Base-by-base conservation (phyloP, 1,140 invertebrate species). In the Cyclina sinensis region DNA sequence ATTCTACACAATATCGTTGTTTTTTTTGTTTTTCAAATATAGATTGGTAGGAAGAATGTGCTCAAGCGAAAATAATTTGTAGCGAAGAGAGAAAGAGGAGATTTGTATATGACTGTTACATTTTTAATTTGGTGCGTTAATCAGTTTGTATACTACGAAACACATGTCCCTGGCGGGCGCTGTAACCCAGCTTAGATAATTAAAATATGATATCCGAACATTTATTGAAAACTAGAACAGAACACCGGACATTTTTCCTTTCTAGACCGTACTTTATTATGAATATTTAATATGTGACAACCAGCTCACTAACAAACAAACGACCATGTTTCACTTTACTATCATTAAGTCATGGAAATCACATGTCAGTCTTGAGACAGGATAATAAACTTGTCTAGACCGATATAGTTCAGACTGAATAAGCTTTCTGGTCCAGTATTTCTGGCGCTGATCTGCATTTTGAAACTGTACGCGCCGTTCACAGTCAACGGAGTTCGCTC, bases 161-260 rank as follows among this genome's bases (percentile, higher is more conserved):
- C 7, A 9, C 18, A 62, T 62, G 57, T 62, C 57, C 57, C 57
- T n/a, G 9, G 24, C 5, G 57, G 27, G 5, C 2, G 21, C 7
- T 27, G 4, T 24, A 4, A 24, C 24, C 57, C n/a, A n/a, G 21
- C 24, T 27, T 3, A 62, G 18, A 27, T 24, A 62, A 62, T 62
- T 62, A 62, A 27, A 27, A 62, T 62, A 62, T 27, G 57, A 24
- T 62, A 62, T 62, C n/a, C 57, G 14, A 62, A 62, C 24, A 62
- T n/a, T 24, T 62, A 62, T 62, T 62, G 57, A 62, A 62, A 27
- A 62, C 21, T 62, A 27, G 18, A 62, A 9, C 57, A 62, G 57
- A 62, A 43, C 43, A 43, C 43, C 4, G 43, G 43, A 14, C 43
- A 4, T 14, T 4, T 7, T 43, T 43, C 43, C 4, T 43, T 43